Base-by-base conservation (phyloP, 2,113 vertebrate genomes). In the Pleuronectes platessa region DNA sequence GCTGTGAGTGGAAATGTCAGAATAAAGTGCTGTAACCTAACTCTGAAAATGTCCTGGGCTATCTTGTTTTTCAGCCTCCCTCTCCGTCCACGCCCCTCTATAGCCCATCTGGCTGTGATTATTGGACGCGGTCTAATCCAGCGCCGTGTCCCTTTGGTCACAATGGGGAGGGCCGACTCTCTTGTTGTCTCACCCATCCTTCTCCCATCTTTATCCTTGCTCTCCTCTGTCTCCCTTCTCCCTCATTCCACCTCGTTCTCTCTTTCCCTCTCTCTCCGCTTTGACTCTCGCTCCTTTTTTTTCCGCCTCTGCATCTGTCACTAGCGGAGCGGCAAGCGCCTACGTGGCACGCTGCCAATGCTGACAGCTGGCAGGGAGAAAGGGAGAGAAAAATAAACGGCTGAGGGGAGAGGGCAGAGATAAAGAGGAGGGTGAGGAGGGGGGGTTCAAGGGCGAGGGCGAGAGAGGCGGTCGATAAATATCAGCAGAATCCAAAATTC, bases 31-130 rank as follows among this genome's bases (percentile, higher is more conserved):
- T 72, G 78, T 71, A 90, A 86, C 78, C 70, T 15, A 64, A 84
- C 81, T 71, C 74, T 76, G 74, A 83, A 87, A 82, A 75, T 63
- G 88, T 83, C 71, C 67, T 10, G 0, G 45, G 58, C 63, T 84
- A 85, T 89, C 89, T 88, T 88, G 86, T 89, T 88, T 91, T 89
- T 88, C 88, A 81, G 86, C 88, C 86, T 89, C 61, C 13, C 82
- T 77, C 63, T 73, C 63, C 27, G 45, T 72, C 79, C 86, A 83
- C 78, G 45, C 83, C 92, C 88, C 77, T 82, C 74, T 72, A 78
- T 66, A 68, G 78, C 85, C 92, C 90, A 92, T 92, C 89, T 92
- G 92, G 85, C 84, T 86, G 87, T 84, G 86, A 92, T 93, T 90
- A 90, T 83, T 89, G 79, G 85, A 87, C 49, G 18, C 68, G 72